Base-by-base conservation (phyloP, 2,888 invertebrate genomes). In the Drosophila yooni region DNA sequence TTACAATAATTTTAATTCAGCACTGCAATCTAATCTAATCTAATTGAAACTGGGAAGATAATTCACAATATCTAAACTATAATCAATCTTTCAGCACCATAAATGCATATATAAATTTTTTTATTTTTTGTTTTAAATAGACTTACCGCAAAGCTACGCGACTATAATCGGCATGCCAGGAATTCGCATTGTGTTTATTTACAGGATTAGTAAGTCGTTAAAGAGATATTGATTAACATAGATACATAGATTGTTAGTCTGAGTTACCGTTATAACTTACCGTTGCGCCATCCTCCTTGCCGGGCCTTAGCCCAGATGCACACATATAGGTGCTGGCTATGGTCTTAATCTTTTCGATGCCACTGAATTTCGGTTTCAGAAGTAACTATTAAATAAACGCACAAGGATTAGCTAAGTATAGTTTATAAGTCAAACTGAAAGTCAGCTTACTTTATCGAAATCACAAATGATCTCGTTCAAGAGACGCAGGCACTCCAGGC, bases 301-400 rank as follows among this genome's bases (percentile, higher is more conserved):
- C 98, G 0, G 98, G 98, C 61, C 97, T 94, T 25, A 99, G 94
- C 0, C 99, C 99, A 0, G 98, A 97, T 0, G 99, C 99, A 56
- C 99, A 96, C 99, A 99, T 99, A 91, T 99, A 99, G 0, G 99
- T 99, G 93, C 98, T 98, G 18, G 98, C 99, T 69, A 99, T 99
- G 0, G 99, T 99, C 93, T 99, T 99, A 63, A 99, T 99, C 93
- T 99, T 99, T 94, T 99, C 99, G 83, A 99, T 98, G 81, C 97
- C 96, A 91, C 98, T 98, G 93, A 97, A 99, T 91, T 99, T 98
- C 0, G 98, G 98, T 91, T 99, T 98, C 54, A 97, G 94, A 38
- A 99, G 94, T 43, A 99, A 94, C 97, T 93, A 65, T 18, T 82
- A 53, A 34, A 15, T 7, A 50, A 0, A 3, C 2, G 7, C 0